Evolutionary conservation across 2,797 vertebrate species (phyloP), one percentile per base, ranked within the genome.

Genomic region (Sebastes nivosus): DNA sequence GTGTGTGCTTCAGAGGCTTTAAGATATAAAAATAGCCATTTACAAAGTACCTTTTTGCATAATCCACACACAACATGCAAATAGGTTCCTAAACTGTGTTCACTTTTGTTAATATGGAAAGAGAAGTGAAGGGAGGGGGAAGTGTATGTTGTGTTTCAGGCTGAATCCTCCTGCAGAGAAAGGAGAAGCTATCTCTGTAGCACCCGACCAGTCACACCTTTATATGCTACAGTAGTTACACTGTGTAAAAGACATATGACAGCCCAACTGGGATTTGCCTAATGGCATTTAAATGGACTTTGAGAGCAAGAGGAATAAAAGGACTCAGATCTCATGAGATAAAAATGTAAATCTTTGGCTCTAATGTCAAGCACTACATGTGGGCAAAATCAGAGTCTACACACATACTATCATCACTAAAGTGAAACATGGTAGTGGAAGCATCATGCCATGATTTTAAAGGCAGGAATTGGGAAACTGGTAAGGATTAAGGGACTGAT

Each of bases 341-440:
- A 32, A 46, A 63, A 50, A 52, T 63, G 36, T 32, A 1, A 64
- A 16, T 24, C 10, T 66, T 75, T 68, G 2, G n/a, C 5, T 32
- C 71, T 14, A 65, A 6, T 34, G 77, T 77, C 27, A 75, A 60
- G 24, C 12, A 75, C 54, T 72, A 18, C 20, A 79, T 32, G 54
- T 42, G 30, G 25, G 36, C 22, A 52, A 57, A 63, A 73, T 46
- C 30, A 63, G 8, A 1, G 50, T 64, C n/a, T 25, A 57, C 8
- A 70, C 12, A 34, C 1, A 24, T 36, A 46, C 25, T 13, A 20
- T 29, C n/a, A 72, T 5, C 16, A 6, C n/a, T 16, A 29, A 14
- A 55, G 32, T 14, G 50, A 60, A 50, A 50, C 42, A 42, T n/a
- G 3, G 46, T 4, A 0, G 4, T 52, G 30, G 8, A 5, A n/a